These are phyloP conservation scores for Drosophila orosa DNA, from an alignment of 1,140 invertebrate genomes.

Conservation along the genomic window DNA sequence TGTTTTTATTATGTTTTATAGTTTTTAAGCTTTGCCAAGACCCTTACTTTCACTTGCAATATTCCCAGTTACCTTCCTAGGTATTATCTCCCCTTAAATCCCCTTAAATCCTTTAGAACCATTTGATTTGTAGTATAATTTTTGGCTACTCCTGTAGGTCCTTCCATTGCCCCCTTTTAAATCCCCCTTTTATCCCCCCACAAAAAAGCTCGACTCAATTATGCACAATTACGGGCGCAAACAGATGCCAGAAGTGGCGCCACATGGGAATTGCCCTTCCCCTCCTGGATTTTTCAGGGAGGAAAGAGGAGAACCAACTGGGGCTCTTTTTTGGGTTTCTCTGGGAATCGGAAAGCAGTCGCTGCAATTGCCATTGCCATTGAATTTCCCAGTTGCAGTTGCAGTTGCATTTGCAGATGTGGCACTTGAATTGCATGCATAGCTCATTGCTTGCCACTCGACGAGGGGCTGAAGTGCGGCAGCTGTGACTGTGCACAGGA, in stretches of 20 bases:
- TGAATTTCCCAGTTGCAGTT: constrained; percentile 25
- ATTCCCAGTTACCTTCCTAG: no score
- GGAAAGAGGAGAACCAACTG: not conserved
- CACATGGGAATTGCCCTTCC: constrained; percentile 18
- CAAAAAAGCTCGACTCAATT: constrained; percentile 65
- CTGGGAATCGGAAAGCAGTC: constrained; percentile 33
- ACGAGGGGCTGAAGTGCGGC: constrained; percentile 44
- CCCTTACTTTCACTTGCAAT: no score
- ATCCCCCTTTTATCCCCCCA: no score
- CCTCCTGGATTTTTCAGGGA: constrained; percentile 2
- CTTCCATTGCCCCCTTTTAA: not conserved
- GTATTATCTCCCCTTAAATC: not conserved
- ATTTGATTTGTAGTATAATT: constrained; percentile 1
- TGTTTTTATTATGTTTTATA: no score
- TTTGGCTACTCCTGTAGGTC: not conserved
- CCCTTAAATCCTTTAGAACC: not conserved
- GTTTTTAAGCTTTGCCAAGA: no score
- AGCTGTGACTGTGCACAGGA: constrained; percentile 5
- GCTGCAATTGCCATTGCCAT: constrained; percentile 44
- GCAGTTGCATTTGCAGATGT: constrained; percentile 54
- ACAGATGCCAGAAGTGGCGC: constrained; percentile 50
- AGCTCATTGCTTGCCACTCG: constrained; percentile 78
- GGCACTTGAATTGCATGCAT: constrained; percentile 79
- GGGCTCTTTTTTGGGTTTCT: constrained; percentile 58
- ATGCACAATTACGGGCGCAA: constrained; percentile 79